These are phyloP conservation scores for Neogobius melanostomus DNA, from an alignment of 2,113 vertebrate species.

Conservation along the genomic window DNA sequence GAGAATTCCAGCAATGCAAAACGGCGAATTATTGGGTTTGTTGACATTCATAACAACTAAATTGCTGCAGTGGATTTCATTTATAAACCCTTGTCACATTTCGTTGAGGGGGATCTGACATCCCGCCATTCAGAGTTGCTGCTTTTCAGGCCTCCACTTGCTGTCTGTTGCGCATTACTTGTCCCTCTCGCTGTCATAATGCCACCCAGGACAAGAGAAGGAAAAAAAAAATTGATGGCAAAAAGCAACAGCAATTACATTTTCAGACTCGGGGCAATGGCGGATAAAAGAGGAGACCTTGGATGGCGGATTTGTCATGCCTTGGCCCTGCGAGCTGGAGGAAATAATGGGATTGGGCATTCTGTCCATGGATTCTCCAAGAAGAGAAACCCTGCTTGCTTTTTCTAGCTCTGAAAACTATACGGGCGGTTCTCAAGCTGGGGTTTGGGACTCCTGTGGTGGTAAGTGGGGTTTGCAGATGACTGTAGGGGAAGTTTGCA, in stretches of 20 bases:
- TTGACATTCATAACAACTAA: no score
- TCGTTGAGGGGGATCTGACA: constrained; percentile 28
- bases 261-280: constrained; percentile 20
- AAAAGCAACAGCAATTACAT: constrained; percentile 48
- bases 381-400: not conserved
- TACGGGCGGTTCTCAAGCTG: not conserved
- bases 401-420: constrained; percentile 21
- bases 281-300: constrained; percentile 12
- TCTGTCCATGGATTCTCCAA: constrained; percentile 42
- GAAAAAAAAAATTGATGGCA: not conserved
- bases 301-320: constrained; percentile 49
- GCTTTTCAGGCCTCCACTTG: constrained; percentile 36
- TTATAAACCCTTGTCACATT: constrained; percentile 50
- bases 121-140: constrained; percentile 53
- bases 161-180: constrained; percentile 34
- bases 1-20: no score
- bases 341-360: constrained; percentile 47
- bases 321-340: constrained; percentile 28
- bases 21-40: no score
- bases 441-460: no score
- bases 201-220: constrained; percentile 17
- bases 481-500: no score
- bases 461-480: no score
- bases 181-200: constrained; percentile 21
- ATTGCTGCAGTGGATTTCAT: constrained; percentile 31